A percentile compares a stretch with the other conserved stretches of the same genome.
phyloP scores from a whole-genome alignment of 2,888 invertebrate species.

The Heterodera filipjevi region DNA sequence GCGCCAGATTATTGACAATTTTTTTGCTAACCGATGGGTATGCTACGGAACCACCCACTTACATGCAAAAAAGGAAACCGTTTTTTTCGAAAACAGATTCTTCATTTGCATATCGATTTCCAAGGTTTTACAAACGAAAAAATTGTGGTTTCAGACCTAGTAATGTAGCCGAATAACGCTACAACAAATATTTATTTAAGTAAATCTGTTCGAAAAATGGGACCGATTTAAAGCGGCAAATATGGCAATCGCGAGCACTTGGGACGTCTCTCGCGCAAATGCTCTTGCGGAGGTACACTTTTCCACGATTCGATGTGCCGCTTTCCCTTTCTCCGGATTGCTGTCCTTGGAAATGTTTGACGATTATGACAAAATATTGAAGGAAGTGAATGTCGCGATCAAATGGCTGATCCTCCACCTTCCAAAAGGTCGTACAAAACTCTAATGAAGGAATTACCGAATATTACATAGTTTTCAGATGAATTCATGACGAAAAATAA shows the following conservation, averaged over 20 bases:
- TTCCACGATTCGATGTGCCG: slow-evolving; percentile 21
- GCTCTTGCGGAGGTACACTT: slow-evolving; percentile 5
- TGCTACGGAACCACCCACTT: slow-evolving; percentile 34
- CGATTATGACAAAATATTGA: slow-evolving; percentile 41
- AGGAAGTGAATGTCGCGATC: slow-evolving; percentile 38
- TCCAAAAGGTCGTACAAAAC: slow-evolving; percentile 1
- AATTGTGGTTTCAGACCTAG: too few species aligned
- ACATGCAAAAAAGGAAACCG: not conserved
- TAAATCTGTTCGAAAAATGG: slow-evolving; percentile 92
- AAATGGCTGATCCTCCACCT: slow-evolving; percentile 50
- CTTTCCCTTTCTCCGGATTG: slow-evolving; percentile 43
- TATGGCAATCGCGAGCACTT: slow-evolving; percentile 81
- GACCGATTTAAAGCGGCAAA: slow-evolving; percentile 89
- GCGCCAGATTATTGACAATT: slow-evolving; percentile 96
- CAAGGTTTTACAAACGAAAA: slow-evolving; percentile 1
- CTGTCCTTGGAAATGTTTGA: slow-evolving; percentile 42
- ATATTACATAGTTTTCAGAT: not conserved
- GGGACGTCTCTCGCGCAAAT: slow-evolving; percentile 70
- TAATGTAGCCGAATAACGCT: too few species aligned
- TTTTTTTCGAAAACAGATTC: slow-evolving; percentile 69
- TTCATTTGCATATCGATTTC: slow-evolving; percentile 91
- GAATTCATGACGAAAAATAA: slow-evolving; percentile 1
- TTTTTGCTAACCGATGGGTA: slow-evolving; percentile 94
- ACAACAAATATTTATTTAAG: slow-evolving; percentile 68
- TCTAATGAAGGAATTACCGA: not conserved